phyloP scores from a whole-genome alignment of 2,797 vertebrate species.

The Dryobates pubescens region DNA sequence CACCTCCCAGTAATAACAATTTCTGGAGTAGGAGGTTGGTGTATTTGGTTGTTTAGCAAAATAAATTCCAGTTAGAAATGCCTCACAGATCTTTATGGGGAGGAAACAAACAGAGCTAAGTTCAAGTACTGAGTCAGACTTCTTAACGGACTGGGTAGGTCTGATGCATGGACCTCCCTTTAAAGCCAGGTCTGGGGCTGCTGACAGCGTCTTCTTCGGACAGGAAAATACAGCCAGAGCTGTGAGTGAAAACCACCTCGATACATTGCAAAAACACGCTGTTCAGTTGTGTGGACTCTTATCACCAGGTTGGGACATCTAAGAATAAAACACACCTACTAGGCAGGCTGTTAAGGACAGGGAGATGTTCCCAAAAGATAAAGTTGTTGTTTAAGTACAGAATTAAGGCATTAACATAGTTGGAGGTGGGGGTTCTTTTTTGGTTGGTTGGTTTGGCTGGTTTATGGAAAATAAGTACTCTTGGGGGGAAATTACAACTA shows the following conservation, averaged over 20 bases:
- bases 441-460: no score
- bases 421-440: no score
- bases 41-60: background rate
- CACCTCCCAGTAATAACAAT: background rate
- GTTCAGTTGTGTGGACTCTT: background rate
- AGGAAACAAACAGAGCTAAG: background rate
- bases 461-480: conserved; percentile 33
- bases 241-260: background rate
- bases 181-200: background rate
- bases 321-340: background rate
- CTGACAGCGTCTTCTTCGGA: background rate
- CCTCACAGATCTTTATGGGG: background rate
- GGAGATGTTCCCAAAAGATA: conserved; percentile 57
- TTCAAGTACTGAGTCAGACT: background rate
- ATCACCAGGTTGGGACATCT: background rate
- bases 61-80: conserved; percentile 26
- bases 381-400: conserved; percentile 43
- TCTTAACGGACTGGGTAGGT: background rate
- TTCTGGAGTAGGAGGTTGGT: background rate
- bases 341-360: background rate
- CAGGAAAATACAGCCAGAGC: background rate
- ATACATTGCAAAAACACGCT: background rate
- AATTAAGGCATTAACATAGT: conserved; percentile 11
- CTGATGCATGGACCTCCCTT: background rate
- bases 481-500: background rate